Percentiles rank a stretch among this genome's conserved stretches.
phyloP scores from a whole-genome alignment of 2,888 invertebrate species.

The Anoncus sp. region DNA sequence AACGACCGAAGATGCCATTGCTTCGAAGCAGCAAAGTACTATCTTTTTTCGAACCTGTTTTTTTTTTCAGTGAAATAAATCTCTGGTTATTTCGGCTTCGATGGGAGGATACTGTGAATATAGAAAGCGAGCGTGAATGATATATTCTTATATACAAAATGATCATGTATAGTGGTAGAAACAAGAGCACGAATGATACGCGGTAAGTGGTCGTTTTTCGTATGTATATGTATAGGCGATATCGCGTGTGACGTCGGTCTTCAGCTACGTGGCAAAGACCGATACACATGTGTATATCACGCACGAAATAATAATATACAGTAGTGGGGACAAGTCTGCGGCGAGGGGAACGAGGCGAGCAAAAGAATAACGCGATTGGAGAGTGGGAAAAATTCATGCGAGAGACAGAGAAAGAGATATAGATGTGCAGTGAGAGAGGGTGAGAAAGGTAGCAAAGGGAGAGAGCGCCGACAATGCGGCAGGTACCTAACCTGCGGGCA shows the following conservation, averaged over 20 bases:
- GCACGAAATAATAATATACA: constrained; percentile 32
- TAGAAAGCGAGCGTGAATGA: too few relatives aligned
- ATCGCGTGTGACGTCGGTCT: too few relatives aligned
- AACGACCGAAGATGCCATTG: too few relatives aligned
- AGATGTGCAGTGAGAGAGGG: constrained; percentile 61
- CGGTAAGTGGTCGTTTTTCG: constrained; percentile 17
- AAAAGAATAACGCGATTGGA: constrained; percentile 45
- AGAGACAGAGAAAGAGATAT: constrained; percentile 58
- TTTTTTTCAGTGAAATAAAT: too few relatives aligned
- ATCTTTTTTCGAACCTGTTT: too few relatives aligned
- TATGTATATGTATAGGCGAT: neutral
- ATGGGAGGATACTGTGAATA: too few relatives aligned
- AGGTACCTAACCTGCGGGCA: constrained; percentile 80
- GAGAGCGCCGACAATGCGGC: constrained; percentile 78
- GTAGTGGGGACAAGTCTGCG: constrained; percentile 52
- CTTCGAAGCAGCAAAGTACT: too few relatives aligned
- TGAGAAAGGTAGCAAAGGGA: constrained; percentile 52
- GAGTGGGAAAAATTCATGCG: constrained; percentile 20
- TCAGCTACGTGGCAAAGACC: constrained; percentile 8
- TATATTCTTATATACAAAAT: too few relatives aligned
- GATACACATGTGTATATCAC: constrained; percentile 11
- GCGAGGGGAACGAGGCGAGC: constrained; percentile 35
- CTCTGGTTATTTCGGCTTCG: too few relatives aligned
- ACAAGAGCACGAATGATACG: constrained; percentile 2
- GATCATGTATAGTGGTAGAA: too few relatives aligned